Percentiles rank a stretch among this genome's conserved stretches.
Evolutionary conservation across 2,797 vertebrate species (phyloP).

Genomic region (Cynodonichthys magdalenae): DNA sequence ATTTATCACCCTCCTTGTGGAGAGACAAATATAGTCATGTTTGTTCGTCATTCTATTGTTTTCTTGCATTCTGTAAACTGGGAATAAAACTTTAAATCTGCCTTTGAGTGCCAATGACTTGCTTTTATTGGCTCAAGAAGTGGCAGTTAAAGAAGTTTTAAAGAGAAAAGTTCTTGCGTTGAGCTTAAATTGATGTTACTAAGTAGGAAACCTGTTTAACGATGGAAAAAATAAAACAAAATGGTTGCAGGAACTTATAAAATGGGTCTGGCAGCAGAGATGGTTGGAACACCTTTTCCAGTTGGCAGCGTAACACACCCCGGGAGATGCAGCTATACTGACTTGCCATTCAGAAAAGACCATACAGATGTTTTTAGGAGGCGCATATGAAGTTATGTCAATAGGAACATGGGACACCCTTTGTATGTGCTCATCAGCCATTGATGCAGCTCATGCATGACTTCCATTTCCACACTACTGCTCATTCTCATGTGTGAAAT

Average conservation of each 20-base stretch:
- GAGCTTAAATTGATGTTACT: slow-evolving; percentile 12
- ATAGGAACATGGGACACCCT: slow-evolving; percentile 1
- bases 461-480: slow-evolving; percentile 35
- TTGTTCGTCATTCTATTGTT: not conserved
- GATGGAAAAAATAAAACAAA: slow-evolving; percentile 28
- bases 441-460: slow-evolving; percentile 43
- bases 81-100: slow-evolving; percentile 6
- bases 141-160: slow-evolving; percentile 10
- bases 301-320: slow-evolving; percentile 13
- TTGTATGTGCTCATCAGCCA: slow-evolving; percentile 16
- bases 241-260: slow-evolving; percentile 22
- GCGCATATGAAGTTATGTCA: slow-evolving; percentile 9
- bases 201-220: slow-evolving; percentile 33
- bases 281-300: not conserved
- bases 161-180: slow-evolving; percentile 13
- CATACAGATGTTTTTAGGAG: slow-evolving; percentile 14
- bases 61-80: too few relatives aligned
- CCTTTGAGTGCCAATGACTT: not conserved
- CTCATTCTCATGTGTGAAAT: slow-evolving; percentile 56
- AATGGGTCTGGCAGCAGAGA: slow-evolving; percentile 9
- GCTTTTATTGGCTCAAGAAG: slow-evolving; percentile 23
- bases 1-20: not conserved
- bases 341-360: slow-evolving; percentile 5
- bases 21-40: not conserved
- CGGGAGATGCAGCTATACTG: slow-evolving; percentile 1